phyloP scores from a whole-genome alignment of 2,888 invertebrate genomes.

The Cacoxenus indagator region DNA sequence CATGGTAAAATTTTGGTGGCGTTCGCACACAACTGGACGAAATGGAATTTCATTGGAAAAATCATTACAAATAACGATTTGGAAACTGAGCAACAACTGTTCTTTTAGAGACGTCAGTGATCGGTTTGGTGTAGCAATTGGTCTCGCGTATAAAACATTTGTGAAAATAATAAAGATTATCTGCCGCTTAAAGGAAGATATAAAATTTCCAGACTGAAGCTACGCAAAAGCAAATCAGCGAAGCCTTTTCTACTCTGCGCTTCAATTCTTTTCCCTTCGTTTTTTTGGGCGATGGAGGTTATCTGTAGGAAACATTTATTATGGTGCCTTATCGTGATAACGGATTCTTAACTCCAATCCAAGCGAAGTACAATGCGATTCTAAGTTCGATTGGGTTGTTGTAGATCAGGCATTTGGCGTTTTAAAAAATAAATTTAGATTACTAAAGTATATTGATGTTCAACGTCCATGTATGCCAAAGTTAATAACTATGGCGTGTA shows the following conservation, averaged over 20 bases:
- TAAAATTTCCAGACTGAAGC: conserved; percentile 17
- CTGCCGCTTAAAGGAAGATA: conserved; percentile 11
- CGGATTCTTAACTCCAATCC: conserved; percentile 28
- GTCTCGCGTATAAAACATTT: neutral
- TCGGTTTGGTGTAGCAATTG: neutral
- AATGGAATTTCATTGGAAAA: neutral
- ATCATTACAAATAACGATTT: neutral
- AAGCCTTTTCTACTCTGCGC: no score
- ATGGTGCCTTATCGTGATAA: conserved; percentile 24
- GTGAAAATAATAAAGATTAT: neutral
- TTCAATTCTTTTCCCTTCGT: neutral
- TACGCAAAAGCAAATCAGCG: neutral
- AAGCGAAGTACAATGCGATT: conserved; percentile 26
- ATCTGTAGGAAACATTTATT: neutral
- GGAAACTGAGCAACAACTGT: neutral
- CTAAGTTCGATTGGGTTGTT: conserved; percentile 19
- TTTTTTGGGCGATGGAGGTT: neutral
- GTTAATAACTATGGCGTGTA: no score
- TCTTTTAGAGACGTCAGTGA: conserved; percentile 3
- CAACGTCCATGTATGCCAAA: no score
- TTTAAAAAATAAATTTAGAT: no score
- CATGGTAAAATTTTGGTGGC: no score
- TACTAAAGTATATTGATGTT: no score
- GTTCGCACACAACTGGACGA: neutral
- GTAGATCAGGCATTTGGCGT: neutral